A percentile compares a stretch with the other conserved stretches of the same genome.
Evolutionary conservation across 2,888 invertebrate genomes (phyloP).

Genomic region (Noctua comes): DNA sequence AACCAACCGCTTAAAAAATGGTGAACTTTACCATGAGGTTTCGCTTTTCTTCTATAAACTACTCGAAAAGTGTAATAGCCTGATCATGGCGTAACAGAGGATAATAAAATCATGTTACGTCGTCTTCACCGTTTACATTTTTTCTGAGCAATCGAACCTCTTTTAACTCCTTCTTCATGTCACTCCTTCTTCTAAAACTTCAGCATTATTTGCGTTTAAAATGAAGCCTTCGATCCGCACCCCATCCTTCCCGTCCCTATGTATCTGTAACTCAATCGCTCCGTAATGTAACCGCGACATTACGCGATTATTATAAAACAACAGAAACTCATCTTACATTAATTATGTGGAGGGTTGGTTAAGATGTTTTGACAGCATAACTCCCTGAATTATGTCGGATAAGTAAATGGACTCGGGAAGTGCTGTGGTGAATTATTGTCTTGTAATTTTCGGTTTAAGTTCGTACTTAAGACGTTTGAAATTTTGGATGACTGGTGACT

Average conservation of each 20-base stretch:
- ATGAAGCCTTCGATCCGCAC: constrained; percentile 18
- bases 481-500: constrained; percentile 19
- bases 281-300: constrained; percentile 73
- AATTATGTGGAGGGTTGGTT: constrained; percentile 76
- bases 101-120: neutral
- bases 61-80: neutral
- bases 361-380: constrained; percentile 80
- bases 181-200: neutral
- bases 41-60: neutral
- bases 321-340: constrained; percentile 78
- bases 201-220: neutral
- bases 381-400: constrained; percentile 74
- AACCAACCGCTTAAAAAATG: neutral
- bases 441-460: constrained; percentile 63
- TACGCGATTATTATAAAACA: constrained; percentile 79
- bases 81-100: neutral
- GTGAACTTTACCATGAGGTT: no score
- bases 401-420: constrained; percentile 68
- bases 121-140: neutral
- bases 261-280: constrained; percentile 71
- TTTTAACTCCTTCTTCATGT: neutral
- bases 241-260: constrained; percentile 54
- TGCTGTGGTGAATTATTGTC: constrained; percentile 58
- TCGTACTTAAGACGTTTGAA: constrained; percentile 30
- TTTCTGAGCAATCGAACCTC: neutral